These are phyloP conservation scores for Margarornis squamiger DNA, from an alignment of 2,797 vertebrate species.

Conservation along the genomic window DNA sequence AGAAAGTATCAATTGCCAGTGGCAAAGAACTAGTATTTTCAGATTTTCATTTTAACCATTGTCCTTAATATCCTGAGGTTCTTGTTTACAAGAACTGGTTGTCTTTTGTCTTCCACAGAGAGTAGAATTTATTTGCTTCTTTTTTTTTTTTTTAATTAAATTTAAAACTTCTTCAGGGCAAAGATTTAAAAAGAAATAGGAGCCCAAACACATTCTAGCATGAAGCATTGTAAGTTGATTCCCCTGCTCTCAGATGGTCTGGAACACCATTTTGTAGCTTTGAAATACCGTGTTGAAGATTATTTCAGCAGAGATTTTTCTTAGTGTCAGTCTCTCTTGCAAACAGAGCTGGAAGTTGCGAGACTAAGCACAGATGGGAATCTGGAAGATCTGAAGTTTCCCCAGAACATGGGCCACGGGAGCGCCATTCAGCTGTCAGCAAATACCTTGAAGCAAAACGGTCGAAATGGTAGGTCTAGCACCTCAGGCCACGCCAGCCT, in stretches of 20 bases:
- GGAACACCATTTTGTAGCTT: neutral
- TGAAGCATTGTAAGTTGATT: neutral
- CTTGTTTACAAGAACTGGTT: conserved; percentile 41
- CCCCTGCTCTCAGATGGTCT: neutral
- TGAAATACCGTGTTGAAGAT: neutral
- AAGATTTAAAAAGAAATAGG: conserved; percentile 4
- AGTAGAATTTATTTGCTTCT: conserved; percentile 12
- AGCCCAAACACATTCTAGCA: neutral
- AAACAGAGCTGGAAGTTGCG: conserved; percentile 93
- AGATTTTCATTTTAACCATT: conserved; percentile 54
- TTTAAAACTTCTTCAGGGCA: conserved; percentile 6
- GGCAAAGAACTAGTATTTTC: conserved; percentile 27
- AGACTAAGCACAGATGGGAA: conserved; percentile 96
- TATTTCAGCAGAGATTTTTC: conserved; percentile 11
- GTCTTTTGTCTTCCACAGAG: conserved; percentile 43
- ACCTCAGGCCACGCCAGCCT: neutral
- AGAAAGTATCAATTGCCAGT: conserved; percentile 14
- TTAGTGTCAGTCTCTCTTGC: conserved; percentile 34
- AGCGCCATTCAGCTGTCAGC: conserved; percentile 94
- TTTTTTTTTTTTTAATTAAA: conserved; percentile 11
- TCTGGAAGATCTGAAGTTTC: conserved; percentile 93
- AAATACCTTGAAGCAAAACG: conserved; percentile 96
- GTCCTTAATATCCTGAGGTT: conserved; percentile 47
- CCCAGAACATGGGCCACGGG: conserved; percentile 88
- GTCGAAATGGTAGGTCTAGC: conserved; percentile 87